Conservation (phyloP, 2,888 invertebrate genomes). For the Dynastes grantii region DNA sequence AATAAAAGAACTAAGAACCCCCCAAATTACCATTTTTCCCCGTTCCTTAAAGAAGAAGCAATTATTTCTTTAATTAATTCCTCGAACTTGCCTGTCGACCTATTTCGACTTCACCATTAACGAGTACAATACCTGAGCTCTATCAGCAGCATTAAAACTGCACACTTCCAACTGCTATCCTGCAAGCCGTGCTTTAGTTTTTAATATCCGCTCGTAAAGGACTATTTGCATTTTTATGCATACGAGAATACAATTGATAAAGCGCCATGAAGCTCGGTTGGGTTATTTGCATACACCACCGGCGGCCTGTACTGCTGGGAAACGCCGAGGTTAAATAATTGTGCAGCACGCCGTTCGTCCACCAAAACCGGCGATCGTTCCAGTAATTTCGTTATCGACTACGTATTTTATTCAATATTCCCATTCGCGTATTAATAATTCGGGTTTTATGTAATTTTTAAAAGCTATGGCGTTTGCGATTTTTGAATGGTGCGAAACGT, state of each 20-base stretch:
- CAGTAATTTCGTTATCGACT: slow-evolving; percentile 18
- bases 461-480: background rate
- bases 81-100: no score
- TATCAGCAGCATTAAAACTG: background rate
- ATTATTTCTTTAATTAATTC: no score
- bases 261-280: slow-evolving; percentile 6
- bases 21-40: no score
- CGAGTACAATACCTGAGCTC: no score
- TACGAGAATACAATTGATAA: slow-evolving; percentile 37
- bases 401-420: slow-evolving; percentile 29
- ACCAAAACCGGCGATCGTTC: background rate
- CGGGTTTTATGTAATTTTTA: slow-evolving; percentile 25
- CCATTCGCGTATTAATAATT: slow-evolving; percentile 33
- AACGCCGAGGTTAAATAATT: no score
- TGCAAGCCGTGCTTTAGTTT: slow-evolving; percentile 14
- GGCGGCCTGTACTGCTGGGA: background rate
- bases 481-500: no score
- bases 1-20: no score
- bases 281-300: slow-evolving; percentile 11
- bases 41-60: no score
- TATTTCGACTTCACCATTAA: no score
- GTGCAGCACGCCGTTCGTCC: background rate
- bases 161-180: background rate
- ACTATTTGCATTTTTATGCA: slow-evolving; percentile 42
- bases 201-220: slow-evolving; percentile 36